Evolutionary conservation across 92 coral and sea anemone genomes (phyloP), one percentile per base, ranked within the genome.

Genomic region (Porites divaricata): DNA sequence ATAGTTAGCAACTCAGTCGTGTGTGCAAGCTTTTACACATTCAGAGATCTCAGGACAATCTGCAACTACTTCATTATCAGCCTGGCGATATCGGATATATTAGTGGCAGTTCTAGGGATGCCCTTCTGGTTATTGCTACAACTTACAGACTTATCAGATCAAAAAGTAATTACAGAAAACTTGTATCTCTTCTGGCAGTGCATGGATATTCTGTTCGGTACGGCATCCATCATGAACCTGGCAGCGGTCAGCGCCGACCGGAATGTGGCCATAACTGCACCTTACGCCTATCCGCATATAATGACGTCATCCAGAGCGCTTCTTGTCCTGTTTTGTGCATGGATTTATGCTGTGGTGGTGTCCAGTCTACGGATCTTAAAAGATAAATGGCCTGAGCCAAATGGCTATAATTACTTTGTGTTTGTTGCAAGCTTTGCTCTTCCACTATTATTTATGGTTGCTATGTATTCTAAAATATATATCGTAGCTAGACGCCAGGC

Each of bases 191-290:
- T 90, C 73, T 94, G 96, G 95, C 77, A 89, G 50, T 83, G 89
- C 53, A 89, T 95, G 83, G 99, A 96, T 78, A 88, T 92, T 17
- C 80, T 95, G 24, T 89, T 93, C 9, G 95, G 98, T 15, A 90
- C 95, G 9, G 96, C 98, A 4, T 90, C 96, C 14, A 91, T 95
- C 10, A 91, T 93, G 89, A 96, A 93, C 76, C 74, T 96, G 50
- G 93, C 98, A 9, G 96, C 96, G 6, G 98, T 96, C 58, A 92
- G 96, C 56, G 95, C 95, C 15, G 99, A 96, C 53, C 87, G 99
- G 17, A 94, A 96, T 28, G 90, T 96, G 23, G 99, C 99, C 23
- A 96, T 96, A 14, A 95, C 99, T 1, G 90, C 88, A 12, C 99
- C 99, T 2, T 96, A 92, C 72, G 80, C 86, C 48, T 96, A 96